These are phyloP conservation scores for Pituophis catenifer DNA, from an alignment of 2,113 vertebrate species.

Conservation along the genomic window DNA sequence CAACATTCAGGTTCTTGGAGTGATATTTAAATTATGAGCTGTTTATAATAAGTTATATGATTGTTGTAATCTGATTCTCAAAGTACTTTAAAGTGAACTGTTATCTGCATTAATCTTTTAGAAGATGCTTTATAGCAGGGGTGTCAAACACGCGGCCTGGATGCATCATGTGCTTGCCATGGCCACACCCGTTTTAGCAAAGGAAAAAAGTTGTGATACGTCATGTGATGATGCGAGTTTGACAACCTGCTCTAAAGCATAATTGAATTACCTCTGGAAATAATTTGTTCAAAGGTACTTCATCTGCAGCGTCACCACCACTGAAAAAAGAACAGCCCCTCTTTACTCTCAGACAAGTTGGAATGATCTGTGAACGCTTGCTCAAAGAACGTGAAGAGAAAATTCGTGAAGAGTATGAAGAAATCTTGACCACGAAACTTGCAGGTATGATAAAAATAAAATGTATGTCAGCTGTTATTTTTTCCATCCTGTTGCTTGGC, in stretches of 20 bases:
- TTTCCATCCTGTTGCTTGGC: neutral
- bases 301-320: slow-evolving; percentile 85
- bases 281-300: slow-evolving; percentile 73
- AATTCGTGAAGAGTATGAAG: slow-evolving; percentile 96
- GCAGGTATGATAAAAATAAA: slow-evolving; percentile 78
- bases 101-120: neutral
- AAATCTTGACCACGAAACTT: slow-evolving; percentile 95
- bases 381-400: slow-evolving; percentile 98
- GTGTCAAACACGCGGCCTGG: too few relatives aligned
- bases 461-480: neutral
- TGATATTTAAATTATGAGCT: neutral
- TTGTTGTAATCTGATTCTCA: neutral
- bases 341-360: slow-evolving; percentile 96
- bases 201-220: too few relatives aligned
- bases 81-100: neutral
- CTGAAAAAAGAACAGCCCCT: slow-evolving; percentile 94
- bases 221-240: too few relatives aligned
- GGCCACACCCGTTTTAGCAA: too few relatives aligned
- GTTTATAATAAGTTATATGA: neutral
- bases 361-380: slow-evolving; percentile 98
- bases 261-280: slow-evolving; percentile 31
- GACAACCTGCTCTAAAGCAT: neutral
- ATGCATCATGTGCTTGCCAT: too few relatives aligned
- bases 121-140: neutral
- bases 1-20: neutral